A percentile compares a stretch with the other conserved stretches of the same genome.
These are phyloP conservation scores for Falco rusticolus DNA, from an alignment of 2,797 vertebrate species.

Conservation along the genomic window DNA sequence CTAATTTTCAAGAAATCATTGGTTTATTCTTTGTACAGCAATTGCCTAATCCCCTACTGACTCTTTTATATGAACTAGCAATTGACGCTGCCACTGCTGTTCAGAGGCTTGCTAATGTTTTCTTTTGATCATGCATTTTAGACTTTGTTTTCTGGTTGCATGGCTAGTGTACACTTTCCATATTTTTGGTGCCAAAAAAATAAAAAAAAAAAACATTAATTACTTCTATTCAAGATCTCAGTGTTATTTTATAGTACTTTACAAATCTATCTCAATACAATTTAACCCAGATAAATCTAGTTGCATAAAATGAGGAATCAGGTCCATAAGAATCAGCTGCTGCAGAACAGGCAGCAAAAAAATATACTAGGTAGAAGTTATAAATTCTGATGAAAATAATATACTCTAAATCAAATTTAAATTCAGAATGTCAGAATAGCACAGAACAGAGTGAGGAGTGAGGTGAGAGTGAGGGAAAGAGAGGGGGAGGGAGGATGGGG, in stretches of 20 bases:
- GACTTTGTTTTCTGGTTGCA: neutral
- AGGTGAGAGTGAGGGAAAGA: neutral
- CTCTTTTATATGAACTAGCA: neutral
- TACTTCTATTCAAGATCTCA: neutral
- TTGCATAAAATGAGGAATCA: neutral
- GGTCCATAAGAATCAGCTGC: neutral
- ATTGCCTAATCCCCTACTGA: conserved; percentile 31
- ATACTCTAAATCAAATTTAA: neutral
- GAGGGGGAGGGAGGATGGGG: neutral
- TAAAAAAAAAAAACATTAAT: no score
- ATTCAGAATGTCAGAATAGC: neutral
- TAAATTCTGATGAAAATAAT: neutral
- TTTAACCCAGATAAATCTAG: neutral
- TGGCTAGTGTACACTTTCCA: neutral
- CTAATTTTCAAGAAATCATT: conserved; percentile 12
- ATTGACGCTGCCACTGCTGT: neutral
- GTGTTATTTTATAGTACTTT: neutral
- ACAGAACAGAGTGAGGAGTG: neutral
- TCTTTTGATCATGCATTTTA: neutral
- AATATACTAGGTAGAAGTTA: neutral
- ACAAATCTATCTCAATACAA: neutral
- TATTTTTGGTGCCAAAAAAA: neutral
- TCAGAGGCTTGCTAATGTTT: neutral
- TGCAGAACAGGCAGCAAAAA: neutral
- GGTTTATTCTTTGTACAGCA: conserved; percentile 29